These are phyloP conservation scores for Hipposideros larvatus DNA, from an alignment of 2,797 vertebrate species.

Conservation along the genomic window DNA sequence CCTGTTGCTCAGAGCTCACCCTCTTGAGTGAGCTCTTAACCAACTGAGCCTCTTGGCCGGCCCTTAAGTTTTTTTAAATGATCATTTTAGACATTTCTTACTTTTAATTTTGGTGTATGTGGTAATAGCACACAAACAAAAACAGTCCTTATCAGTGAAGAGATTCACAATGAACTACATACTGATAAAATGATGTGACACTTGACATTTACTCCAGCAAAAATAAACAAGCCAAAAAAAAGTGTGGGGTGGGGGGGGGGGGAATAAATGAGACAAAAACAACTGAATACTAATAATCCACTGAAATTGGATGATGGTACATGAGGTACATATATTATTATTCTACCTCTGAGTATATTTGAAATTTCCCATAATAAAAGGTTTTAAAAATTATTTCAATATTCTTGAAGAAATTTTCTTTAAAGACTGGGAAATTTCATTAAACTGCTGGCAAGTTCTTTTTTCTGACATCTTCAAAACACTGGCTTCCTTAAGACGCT, in stretches of 20 bases:
- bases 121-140: background rate
- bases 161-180: background rate
- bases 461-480: conserved; percentile 48
- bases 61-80: background rate
- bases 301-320: background rate
- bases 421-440: conserved; percentile 50
- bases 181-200: conserved; percentile 3
- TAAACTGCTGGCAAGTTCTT: background rate
- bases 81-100: conserved; percentile 37
- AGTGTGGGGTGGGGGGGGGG: rapidly evolving
- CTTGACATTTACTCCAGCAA: conserved; percentile 18
- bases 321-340: background rate
- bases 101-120: conserved; percentile 34
- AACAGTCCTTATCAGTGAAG: background rate
- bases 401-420: conserved; percentile 46
- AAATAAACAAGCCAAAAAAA: conserved; percentile 6
- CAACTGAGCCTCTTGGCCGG: too few relatives aligned
- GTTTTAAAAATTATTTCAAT: background rate
- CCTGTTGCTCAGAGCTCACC: too few relatives aligned
- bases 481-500: conserved; percentile 24
- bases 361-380: too few relatives aligned
- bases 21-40: too few relatives aligned
- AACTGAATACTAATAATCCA: background rate
- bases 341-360: background rate
- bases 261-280: background rate